phyloP scores from a whole-genome alignment of 1,140 invertebrate species.

The Drosophila athabasca region DNA sequence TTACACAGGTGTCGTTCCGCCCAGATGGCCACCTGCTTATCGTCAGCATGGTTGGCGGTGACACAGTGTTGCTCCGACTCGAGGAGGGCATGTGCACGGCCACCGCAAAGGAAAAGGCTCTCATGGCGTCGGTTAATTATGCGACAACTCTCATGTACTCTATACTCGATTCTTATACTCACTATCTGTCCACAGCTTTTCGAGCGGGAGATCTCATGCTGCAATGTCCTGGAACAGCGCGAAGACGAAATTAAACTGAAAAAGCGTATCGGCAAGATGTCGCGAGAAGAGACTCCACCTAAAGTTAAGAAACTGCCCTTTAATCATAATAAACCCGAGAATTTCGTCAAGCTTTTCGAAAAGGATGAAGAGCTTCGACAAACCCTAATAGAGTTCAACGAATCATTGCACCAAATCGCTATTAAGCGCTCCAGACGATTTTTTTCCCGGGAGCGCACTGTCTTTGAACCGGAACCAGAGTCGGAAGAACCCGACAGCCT shows the following conservation, averaged over 20 bases:
- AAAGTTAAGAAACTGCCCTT: background rate
- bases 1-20: constrained; percentile 85
- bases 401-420: background rate
- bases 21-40: constrained; percentile 88
- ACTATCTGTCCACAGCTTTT: constrained; percentile 86
- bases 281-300: constrained; percentile 36
- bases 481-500: too few species aligned
- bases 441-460: constrained; percentile 15
- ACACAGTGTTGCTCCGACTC: constrained; percentile 90
- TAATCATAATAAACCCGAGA: constrained; percentile 58
- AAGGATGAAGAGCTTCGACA: constrained; percentile 20
- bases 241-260: constrained; percentile 89
- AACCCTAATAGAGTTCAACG: constrained; percentile 30
- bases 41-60: constrained; percentile 90
- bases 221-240: constrained; percentile 94
- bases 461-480: constrained; percentile 20
- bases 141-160: background rate
- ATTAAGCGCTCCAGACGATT: constrained; percentile 18
- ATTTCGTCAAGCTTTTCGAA: constrained; percentile 20
- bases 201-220: constrained; percentile 92
- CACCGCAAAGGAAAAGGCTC: constrained; percentile 90
- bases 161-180: background rate
- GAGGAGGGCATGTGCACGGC: constrained; percentile 90
- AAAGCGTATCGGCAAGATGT: constrained; percentile 48
- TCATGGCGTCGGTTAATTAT: constrained; percentile 86